phyloP scores from a whole-genome alignment of 2,888 invertebrate species.

The Drosophila algonquin region DNA sequence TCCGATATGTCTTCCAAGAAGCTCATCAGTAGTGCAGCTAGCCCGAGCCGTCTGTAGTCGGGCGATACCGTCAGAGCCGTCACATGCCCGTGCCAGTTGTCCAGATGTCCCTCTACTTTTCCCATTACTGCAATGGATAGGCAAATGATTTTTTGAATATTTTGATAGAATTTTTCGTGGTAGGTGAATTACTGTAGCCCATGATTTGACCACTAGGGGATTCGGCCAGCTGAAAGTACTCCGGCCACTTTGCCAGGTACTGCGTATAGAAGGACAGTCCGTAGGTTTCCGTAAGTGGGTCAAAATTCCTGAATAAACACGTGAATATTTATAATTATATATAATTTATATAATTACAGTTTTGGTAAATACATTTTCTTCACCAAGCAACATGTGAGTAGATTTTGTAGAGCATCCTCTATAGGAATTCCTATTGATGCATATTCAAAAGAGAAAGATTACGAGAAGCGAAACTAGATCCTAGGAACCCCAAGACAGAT shows the following conservation, averaged over 20 bases:
- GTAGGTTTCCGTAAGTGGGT: slow-evolving; percentile 98
- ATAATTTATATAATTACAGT: no score
- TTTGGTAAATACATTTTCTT: no score
- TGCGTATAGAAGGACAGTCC: slow-evolving; percentile 98
- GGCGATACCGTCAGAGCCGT: slow-evolving; percentile 98
- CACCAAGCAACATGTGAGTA: no score
- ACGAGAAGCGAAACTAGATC: no score
- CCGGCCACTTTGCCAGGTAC: slow-evolving; percentile 99
- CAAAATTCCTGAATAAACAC: slow-evolving; percentile 90
- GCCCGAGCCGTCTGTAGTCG: slow-evolving; percentile 94
- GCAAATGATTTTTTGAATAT: neutral
- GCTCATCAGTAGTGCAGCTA: slow-evolving; percentile 97
- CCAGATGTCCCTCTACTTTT: slow-evolving; percentile 97
- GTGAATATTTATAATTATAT: no score
- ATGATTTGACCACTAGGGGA: slow-evolving; percentile 98
- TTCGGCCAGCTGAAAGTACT: slow-evolving; percentile 98
- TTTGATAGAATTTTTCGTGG: neutral
- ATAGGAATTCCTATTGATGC: no score
- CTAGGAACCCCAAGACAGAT: no score
- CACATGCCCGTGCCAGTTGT: slow-evolving; percentile 99
- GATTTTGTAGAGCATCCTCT: no score
- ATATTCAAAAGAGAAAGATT: no score
- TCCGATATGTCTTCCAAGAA: slow-evolving; percentile 98
- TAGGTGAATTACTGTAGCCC: slow-evolving; percentile 95
- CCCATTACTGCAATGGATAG: slow-evolving; percentile 92